These are phyloP conservation scores for Mesochorus sp. DNA, from an alignment of 2,888 invertebrate species.

Conservation along the genomic window DNA sequence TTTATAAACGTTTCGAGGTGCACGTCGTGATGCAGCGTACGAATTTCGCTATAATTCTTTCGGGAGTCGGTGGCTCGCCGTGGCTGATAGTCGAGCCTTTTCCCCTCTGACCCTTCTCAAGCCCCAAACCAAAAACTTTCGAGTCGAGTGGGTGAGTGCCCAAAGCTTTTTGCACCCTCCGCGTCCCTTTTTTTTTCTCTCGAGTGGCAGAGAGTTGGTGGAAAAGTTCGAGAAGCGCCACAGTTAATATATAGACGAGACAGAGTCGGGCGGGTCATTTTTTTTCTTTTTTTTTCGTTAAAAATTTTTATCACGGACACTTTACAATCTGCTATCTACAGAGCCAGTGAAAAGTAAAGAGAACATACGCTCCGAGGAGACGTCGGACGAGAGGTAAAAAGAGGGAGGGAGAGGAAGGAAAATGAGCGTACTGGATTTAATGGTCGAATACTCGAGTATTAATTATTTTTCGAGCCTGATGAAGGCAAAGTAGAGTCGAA, in stretches of 20 bases:
- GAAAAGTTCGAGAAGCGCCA: slow-evolving; percentile 45
- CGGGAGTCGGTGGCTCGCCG: slow-evolving; percentile 12
- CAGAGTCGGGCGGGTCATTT: slow-evolving; percentile 31
- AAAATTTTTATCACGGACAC: slow-evolving; percentile 67
- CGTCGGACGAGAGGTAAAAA: neutral
- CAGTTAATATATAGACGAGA: slow-evolving; percentile 51
- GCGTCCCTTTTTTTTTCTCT: slow-evolving; percentile 7
- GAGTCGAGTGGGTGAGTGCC: slow-evolving; percentile 70
- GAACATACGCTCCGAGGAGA: neutral
- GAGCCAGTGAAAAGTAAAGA: neutral
- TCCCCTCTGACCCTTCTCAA: neutral
- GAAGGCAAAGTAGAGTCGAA: neutral
- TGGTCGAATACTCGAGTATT: neutral
- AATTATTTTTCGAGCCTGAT: slow-evolving; percentile 8
- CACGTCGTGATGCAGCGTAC: slow-evolving; percentile 11
- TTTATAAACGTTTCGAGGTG: no score
- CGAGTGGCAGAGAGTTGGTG: slow-evolving; percentile 25
- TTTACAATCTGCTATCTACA: slow-evolving; percentile 57
- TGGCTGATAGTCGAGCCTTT: slow-evolving; percentile 30
- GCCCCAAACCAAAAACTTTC: slow-evolving; percentile 53
- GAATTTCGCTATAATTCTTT: slow-evolving; percentile 20
- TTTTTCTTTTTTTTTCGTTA: slow-evolving; percentile 50
- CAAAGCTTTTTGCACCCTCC: slow-evolving; percentile 25
- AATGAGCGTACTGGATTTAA: slow-evolving; percentile 14
- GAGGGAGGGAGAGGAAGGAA: neutral